Conservation (phyloP, 2,113 vertebrate species). For the Toxostoma redivivum region DNA sequence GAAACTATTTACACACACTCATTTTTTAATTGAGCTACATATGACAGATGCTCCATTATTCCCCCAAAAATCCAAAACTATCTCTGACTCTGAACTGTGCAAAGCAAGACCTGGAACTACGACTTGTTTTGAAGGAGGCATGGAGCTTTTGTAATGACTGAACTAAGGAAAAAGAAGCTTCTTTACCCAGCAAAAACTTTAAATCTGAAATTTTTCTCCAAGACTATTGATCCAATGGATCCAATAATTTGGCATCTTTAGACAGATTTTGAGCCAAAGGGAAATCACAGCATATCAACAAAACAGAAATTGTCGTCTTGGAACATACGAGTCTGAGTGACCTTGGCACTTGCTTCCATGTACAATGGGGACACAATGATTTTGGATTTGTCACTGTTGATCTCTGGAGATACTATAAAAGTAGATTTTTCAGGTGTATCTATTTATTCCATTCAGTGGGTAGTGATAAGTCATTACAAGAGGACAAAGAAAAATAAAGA, state of each 20-base stretch:
- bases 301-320: neutral
- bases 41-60: neutral
- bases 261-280: neutral
- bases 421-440: neutral
- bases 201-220: neutral
- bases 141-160: neutral
- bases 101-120: neutral
- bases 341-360: neutral
- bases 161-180: neutral
- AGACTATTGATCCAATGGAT: neutral
- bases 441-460: neutral
- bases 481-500: neutral
- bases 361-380: neutral
- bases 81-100: fast-evolving
- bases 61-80: neutral
- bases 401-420: neutral
- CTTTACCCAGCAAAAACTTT: neutral
- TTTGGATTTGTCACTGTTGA: neutral
- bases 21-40: neutral
- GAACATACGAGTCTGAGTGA: neutral
- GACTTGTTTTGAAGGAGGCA: neutral
- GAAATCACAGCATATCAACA: neutral
- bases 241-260: neutral
- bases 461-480: neutral
- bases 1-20: neutral